Evolutionary conservation across 35 echinoderm and acorn worm species (phyloP).

Genomic region (Nesometra sesokonis): DNA sequence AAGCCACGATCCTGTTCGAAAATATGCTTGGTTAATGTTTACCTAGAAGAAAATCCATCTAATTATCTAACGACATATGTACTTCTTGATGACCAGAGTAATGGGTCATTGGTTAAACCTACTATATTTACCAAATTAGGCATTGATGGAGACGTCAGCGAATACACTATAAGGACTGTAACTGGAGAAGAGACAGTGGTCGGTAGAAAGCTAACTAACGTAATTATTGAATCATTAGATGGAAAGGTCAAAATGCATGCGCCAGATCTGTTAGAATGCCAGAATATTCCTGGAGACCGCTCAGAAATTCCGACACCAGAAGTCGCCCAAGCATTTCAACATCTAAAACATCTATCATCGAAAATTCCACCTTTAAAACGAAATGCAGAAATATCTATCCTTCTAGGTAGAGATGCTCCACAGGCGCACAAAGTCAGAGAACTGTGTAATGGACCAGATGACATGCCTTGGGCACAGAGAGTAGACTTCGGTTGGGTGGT

Average conservation of each 20-base stretch:
- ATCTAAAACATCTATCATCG: slow-evolving; percentile 25
- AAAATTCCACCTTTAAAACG: slow-evolving; percentile 5
- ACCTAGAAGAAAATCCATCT: slow-evolving; percentile 17
- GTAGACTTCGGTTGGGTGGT: slow-evolving; percentile 38
- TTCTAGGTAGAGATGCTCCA: slow-evolving; percentile 30
- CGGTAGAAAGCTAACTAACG: slow-evolving; percentile 10
- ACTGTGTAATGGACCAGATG: slow-evolving; percentile 21
- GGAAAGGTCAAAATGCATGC: slow-evolving; percentile 2
- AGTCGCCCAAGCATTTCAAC: slow-evolving; percentile 5
- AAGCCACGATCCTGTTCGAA: slow-evolving; percentile 45
- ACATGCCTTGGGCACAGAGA: slow-evolving; percentile 45
- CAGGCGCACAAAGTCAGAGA: slow-evolving; percentile 25
- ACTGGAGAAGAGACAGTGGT: slow-evolving; percentile 10
- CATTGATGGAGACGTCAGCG: neutral
- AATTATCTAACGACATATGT: slow-evolving; percentile 16
- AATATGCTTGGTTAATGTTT: slow-evolving; percentile 29
- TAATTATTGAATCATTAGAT: slow-evolving; percentile 34
- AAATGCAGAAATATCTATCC: slow-evolving; percentile 33
- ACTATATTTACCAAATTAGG: slow-evolving; percentile 20
- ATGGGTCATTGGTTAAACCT: slow-evolving; percentile 22
- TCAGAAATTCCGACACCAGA: slow-evolving; percentile 39
- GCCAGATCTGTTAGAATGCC: slow-evolving; percentile 18
- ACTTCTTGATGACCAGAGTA: slow-evolving; percentile 42
- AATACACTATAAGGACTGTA: slow-evolving; percentile 28
- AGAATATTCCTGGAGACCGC: slow-evolving; percentile 34